Evolutionary conservation across 2,113 vertebrate species (phyloP), one percentile per base, ranked within the genome.

Genomic region (Malaclemys terrapin): DNA sequence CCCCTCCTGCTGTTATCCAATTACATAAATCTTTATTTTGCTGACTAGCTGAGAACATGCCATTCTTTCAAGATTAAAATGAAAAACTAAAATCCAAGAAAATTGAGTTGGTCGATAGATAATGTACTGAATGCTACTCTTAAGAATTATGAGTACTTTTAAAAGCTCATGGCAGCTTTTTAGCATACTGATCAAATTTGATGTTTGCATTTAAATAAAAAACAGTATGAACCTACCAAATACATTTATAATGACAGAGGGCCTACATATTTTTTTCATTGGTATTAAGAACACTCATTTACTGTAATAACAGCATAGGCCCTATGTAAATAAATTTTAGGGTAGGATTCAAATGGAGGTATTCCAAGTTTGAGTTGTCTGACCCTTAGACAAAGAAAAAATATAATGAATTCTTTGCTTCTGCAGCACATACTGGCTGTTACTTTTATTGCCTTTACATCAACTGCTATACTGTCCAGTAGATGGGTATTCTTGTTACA

Each of bases 21-120:
- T 35, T 89, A 42, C 49, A 84, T 13, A 79, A 45, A 2, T 56
- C 11, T 47, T 83, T 82, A 2, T 90, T 97, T 94, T 92, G n/a
- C 65, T 96, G 82, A 89, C 29, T 11, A 89, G 20, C n/a, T 91
- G 57, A 94, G 53, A 94, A 93, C 1, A 10, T 90, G 19, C 53
- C 57, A 31, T 62, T 88, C 5, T 49, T 29, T 59, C 83, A 92
- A 93, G 92, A 94, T 94, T 91, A 90, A 96, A 94, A 62, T 85
- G 47, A 84, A 92, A 92, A 84, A n/a, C 5, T 80, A 76, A 59
- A 93, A 82, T 93, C 2, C 10, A 16, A n/a, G n/a, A 45, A 89
- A 93, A 92, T 87, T 83, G 7, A 95, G 24, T 42, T 89, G 82
- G 3, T 20, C 85, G 2, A 72, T 89, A 80, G 59, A 85, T 50